Conservation (phyloP, 2,113 vertebrate genomes). For the Ctenomys sociabilis region DNA sequence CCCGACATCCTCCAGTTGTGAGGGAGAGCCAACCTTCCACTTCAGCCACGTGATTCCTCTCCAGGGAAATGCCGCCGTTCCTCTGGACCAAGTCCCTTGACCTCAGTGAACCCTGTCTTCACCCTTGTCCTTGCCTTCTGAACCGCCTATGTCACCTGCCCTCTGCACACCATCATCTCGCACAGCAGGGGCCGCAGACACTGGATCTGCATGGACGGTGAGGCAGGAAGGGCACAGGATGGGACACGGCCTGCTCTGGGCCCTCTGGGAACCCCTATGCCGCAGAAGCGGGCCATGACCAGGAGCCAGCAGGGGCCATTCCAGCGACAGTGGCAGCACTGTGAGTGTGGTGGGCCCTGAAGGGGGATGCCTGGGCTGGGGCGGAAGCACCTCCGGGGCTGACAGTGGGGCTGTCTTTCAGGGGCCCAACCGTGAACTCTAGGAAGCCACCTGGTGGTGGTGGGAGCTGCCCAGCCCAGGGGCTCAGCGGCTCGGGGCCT, state of each 20-base stretch:
- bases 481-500: not conserved
- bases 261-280: fast-evolving
- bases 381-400: not conserved
- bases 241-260: fast-evolving
- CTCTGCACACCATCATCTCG: not conserved
- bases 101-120: not conserved
- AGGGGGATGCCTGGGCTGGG: not conserved
- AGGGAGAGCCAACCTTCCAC: not conserved
- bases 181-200: not conserved
- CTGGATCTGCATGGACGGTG: not conserved
- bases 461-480: not conserved
- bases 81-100: not conserved
- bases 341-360: fast-evolving
- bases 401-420: not conserved
- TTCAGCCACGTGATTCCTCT: not conserved
- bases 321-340: fast-evolving
- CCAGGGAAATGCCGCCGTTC: not conserved
- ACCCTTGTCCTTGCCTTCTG: not conserved
- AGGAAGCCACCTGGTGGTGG: fast-evolving
- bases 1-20: not conserved
- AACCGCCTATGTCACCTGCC: not conserved
- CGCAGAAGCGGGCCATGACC: not conserved
- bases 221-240: not conserved
- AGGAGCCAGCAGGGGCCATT: not conserved
- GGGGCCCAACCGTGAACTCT: not conserved